A percentile compares a stretch with the other conserved stretches of the same genome.
phyloP scores from a whole-genome alignment of 2,113 vertebrate species.

The Apeltes quadracus region DNA sequence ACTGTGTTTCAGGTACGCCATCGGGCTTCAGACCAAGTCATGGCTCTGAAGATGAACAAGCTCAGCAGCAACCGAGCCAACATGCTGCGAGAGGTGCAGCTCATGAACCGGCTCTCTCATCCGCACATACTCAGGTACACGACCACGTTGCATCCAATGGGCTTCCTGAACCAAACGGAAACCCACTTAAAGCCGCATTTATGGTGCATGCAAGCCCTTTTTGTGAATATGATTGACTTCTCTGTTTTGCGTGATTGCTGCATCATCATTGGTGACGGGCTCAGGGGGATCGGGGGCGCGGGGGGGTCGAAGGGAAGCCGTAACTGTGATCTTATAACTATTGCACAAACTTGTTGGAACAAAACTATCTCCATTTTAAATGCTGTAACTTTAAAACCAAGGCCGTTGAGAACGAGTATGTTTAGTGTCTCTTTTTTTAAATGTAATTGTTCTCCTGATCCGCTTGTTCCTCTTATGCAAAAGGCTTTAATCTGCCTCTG shows the following conservation, averaged over 20 bases:
- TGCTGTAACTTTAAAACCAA: neutral
- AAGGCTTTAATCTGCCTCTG: neutral
- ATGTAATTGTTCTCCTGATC: neutral
- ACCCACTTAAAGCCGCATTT: no score
- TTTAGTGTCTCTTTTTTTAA: neutral
- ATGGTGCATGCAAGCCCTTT: no score
- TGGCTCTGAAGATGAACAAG: conserved; percentile 99
- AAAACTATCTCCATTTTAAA: neutral
- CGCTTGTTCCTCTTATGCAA: neutral
- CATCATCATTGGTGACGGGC: no score
- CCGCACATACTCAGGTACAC: conserved; percentile 90
- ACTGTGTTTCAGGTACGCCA: conserved; percentile 87
- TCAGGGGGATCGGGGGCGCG: no score
- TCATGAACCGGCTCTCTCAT: conserved; percentile 98
- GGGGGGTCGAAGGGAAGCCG: no score
- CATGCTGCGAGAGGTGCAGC: conserved; percentile 96
- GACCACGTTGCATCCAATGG: neutral
- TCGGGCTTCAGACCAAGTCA: conserved; percentile 92
- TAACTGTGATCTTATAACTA: no score
- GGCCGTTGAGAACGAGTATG: neutral
- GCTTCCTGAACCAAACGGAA: no score
- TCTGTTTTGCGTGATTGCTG: no score
- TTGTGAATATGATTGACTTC: no score
- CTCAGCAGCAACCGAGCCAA: conserved; percentile 96
- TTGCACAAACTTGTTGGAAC: no score